Base-by-base conservation (phyloP, 2,888 invertebrate species). In the Strigamia maritima region DNA sequence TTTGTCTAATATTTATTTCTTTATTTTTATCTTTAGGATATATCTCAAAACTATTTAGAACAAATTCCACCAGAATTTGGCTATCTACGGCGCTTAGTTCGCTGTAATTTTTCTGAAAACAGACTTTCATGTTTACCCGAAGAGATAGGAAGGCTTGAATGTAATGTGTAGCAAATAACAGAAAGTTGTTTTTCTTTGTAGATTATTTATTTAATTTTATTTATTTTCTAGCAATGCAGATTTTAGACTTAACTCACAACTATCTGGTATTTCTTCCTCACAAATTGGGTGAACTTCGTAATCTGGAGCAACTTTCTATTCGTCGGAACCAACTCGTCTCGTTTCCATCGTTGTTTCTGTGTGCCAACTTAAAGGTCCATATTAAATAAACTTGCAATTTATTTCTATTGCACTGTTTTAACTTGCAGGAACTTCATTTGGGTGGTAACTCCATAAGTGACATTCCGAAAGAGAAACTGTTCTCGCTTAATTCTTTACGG, bases 371-470 rank as follows among this genome's bases (percentile, higher is more conserved):
- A n/a, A 92, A 91, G 85, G 87, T 87, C n/a, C n/a, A 82, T 19
- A 2, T 8, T 7, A 28, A 26, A 35, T 14, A 16, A 6, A 31
- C n/a, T 74, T 74, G 6, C 3, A 26, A 26, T 70, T 10, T n/a
- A n/a, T 31, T 54, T 19, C n/a, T 7, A 54, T 4, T 54, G 22
- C 14, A 65, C 14, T 77, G 14, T 40, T 22, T 79, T 79, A 76
- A 44, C 19, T 77, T 79, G 22, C 65, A 80, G 86, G 94, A 95
- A 87, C 87, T 95, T 79, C 92, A 94, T 86, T 88, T 94, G 83
- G 92, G 93, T 78, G 93, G 94, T 85, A 96, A 96, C 88, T 90
- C 87, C 82, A 91, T 96, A 31, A 83, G 93, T 92, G 90, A 90
- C 85, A 88, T 95, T 78, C 90, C 92, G 10, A 88, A 89, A 80